phyloP scores from a whole-genome alignment of 2,888 invertebrate species.

The Ellobium chinense region DNA sequence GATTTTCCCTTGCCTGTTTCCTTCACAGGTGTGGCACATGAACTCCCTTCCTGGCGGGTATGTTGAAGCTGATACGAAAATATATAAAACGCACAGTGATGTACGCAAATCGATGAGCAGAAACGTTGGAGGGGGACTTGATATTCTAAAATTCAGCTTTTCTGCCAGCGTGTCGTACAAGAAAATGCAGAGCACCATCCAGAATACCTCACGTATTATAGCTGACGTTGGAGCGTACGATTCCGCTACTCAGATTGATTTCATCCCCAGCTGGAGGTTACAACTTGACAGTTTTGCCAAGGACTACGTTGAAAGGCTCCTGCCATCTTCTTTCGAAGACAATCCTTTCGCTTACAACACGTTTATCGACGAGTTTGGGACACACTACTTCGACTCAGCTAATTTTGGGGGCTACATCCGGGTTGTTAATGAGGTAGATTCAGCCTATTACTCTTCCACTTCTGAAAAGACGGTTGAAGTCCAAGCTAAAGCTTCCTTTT shows the following conservation, averaged over 20 bases:
- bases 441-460: slow-evolving; percentile 29
- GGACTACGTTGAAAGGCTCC: background rate
- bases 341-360: slow-evolving; percentile 24
- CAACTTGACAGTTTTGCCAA: slow-evolving; percentile 27
- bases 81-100: slow-evolving; percentile 44
- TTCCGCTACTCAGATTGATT: slow-evolving; percentile 26
- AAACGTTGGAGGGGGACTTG: slow-evolving; percentile 17
- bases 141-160: slow-evolving; percentile 45
- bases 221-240: slow-evolving; percentile 34
- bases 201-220: slow-evolving; percentile 43
- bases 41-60: slow-evolving; percentile 41
- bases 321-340: slow-evolving; percentile 21
- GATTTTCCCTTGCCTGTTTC: too few species aligned
- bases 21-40: slow-evolving; percentile 38
- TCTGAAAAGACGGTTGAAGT: slow-evolving; percentile 21
- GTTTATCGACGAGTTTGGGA: slow-evolving; percentile 46
- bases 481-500: slow-evolving; percentile 46
- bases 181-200: slow-evolving; percentile 41
- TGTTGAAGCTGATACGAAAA: slow-evolving; percentile 30
- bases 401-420: slow-evolving; percentile 49
- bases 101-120: slow-evolving; percentile 30
- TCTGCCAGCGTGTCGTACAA: slow-evolving; percentile 47
- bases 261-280: slow-evolving; percentile 31
- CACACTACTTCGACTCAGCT: slow-evolving; percentile 41
- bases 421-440: slow-evolving; percentile 27